Evolutionary conservation across 1,140 invertebrate genomes (phyloP), one percentile per base, ranked within the genome.

Genomic region (Drosophila nikananu): DNA sequence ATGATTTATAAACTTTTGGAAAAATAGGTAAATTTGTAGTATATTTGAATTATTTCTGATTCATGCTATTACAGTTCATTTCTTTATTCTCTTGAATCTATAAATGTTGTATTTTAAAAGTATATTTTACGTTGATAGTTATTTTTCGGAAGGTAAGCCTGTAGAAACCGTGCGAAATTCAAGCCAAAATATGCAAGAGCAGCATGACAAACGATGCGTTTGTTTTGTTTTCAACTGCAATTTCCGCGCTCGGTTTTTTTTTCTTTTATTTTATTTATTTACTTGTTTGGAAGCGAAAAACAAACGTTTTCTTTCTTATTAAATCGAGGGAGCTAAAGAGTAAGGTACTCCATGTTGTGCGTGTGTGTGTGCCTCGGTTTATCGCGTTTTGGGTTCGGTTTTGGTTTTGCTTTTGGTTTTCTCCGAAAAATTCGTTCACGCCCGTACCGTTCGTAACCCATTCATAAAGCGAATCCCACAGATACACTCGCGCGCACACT

Each of bases 291-390:
- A 39, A 57, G 54, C 48, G 41, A 17, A 89, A 89, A 89, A 87
- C 83, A 87, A 89, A 84, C 84, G 81, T 84, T 84, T 84, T 89
- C 84, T 87, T 87, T 87, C 65, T 87, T 89, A 77, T 77, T 83
- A 83, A 81, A 86, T 32, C 25, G 62, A 19, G 32, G 54, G 35
- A 57, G 52, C 52, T 21, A 17, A 37, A 23, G 59, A 49, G 61
- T 68, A 57, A 70, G 41, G 39, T 51, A 54, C 19, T 39, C 3
- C n/a, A 37, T 23, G 13, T 12, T 15, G 39, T 13, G 32, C 13
- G 39, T 59, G 35, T 63, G 44, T 37, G 49, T 67, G 73, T 60
- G 46, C 61, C 62, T 75, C 76, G 87, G 83, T 86, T 86, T 87
- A 83, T 76, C 80, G 80, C 63, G 46, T 30, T 35, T 51, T 32